Base-by-base conservation (phyloP, 2,888 invertebrate species). In the Tetanocera ferruginea region DNA sequence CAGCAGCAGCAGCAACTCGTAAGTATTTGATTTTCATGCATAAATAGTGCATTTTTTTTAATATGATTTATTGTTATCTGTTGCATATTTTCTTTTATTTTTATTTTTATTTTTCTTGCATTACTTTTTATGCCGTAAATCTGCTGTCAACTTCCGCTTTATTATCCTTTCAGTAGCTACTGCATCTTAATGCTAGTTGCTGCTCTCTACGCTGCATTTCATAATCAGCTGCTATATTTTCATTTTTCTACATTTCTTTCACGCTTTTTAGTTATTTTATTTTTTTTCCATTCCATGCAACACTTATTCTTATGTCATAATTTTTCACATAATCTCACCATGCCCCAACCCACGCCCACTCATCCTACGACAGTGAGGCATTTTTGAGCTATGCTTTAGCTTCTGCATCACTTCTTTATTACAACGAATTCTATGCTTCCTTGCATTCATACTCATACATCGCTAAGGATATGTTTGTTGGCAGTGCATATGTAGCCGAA, bases 381-480 rank as follows among this genome's bases (percentile, higher is more conserved):
- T 66, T 76, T 31, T 23, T 64, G 14, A 34, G 14, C 3, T 70
- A 37, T 43, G n/a, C 57, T 73, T 25, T 57, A 23, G n/a, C 64
- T 76, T 71, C 60, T 76, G 70, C 71, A 28, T 76, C 51, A 76
- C 51, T 64, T 76, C 71, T 67, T 66, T 81, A 85, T 86, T 86
- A 86, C 83, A 85, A 85, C 84, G 85, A 86, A 85, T 85, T 85
- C 86, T 82, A 82, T 86, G 87, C 85, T 86, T 85, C 57, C 49
- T 17, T 76, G 69, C 55, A 69, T 76, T 69, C 60, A 51, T 34
- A 78, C 60, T 55, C 70, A 78, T 60, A 60, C 49, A 74, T 69
- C 34, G 34, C 55, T 57, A 60, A 76, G 80, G 79, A 82, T 81
- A 82, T 79, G 79, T 17, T 14, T 37, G 66, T 31, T 19, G 55